Base-by-base conservation (phyloP, 1,140 invertebrate species). In the Drosophila bipectinata region DNA sequence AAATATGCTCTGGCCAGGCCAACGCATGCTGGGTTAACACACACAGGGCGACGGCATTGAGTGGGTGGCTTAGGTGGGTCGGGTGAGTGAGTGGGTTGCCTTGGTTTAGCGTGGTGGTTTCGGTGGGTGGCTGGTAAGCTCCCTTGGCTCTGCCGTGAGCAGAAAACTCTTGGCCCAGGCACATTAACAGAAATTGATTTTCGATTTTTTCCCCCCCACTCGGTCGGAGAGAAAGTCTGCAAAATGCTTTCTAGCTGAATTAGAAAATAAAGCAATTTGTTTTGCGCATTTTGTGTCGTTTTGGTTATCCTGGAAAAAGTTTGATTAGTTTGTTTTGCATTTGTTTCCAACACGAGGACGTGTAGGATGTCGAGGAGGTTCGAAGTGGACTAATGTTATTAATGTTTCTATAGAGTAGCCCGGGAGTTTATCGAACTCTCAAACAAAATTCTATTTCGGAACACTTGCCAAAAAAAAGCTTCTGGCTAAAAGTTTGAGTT, bases 131-230 rank as follows among this genome's bases (percentile, higher is more conserved):
- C 8, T 28, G 26, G 26, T 51, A 57, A 44, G 61, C 26, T 34
- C 37, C n/a, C 49, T 37, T 34, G 14, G 6, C 66, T 18, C 28
- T 52, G 51, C 26, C 8, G 37, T 4, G 15, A 32, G 5, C 49
- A 32, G 51, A 24, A 28, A 21, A 53, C 60, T 67, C 63, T 62
- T 53, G 47, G 58, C 58, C 67, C 72, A 60, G 60, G 60, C 83
- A 87, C 81, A 87, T 87, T 87, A 87, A 88, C 78, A 61, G 77
- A 87, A 87, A 87, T 87, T 87, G 82, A 87, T 87, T 88, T 88
- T 87, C 79, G 69, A 88, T 76, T 83, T 82, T 78, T 79, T 55
- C 64, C 45, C 26, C 26, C 52, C 3, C 30, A 10, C 10, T 45
- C n/a, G 32, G 6, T 26, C 1, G 14, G 28, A 24, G 52, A 14